phyloP scores from a whole-genome alignment of 2,113 vertebrate genomes.

The Oncorhynchus mykiss region DNA sequence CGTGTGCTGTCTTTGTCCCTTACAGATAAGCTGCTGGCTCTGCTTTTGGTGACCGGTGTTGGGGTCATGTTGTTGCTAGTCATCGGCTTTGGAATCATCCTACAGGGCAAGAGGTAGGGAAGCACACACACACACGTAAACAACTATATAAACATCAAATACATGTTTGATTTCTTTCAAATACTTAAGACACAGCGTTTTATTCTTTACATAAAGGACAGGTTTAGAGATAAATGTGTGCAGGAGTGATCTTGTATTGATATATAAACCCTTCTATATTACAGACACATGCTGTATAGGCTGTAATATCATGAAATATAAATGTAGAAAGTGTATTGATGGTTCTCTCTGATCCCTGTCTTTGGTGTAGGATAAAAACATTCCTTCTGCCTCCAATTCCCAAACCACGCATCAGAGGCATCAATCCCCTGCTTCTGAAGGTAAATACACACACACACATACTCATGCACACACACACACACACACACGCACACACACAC shows the following conservation, averaged over 20 bases:
- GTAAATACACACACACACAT: slow-evolving; percentile 34
- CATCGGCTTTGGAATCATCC: slow-evolving; percentile 56
- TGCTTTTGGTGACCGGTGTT: slow-evolving; percentile 58
- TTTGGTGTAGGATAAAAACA: slow-evolving; percentile 64
- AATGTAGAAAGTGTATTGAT: no score
- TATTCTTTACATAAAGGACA: neutral
- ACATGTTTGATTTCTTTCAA: neutral
- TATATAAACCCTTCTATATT: no score
- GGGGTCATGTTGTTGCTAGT: slow-evolving; percentile 56
- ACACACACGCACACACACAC: neutral
- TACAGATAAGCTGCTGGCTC: slow-evolving; percentile 61
- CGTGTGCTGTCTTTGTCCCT: neutral
- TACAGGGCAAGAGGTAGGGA: slow-evolving; percentile 69
- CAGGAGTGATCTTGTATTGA: no score
- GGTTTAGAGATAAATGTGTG: no score
- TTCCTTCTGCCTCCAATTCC: slow-evolving; percentile 71
- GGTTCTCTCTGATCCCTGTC: neutral
- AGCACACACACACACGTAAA: neutral
- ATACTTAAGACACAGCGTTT: neutral
- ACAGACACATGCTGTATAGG: no score
- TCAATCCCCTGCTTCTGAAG: slow-evolving; percentile 70
- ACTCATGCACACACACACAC: neutral
- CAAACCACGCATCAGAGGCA: slow-evolving; percentile 69
- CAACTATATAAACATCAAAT: neutral
- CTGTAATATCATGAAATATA: no score